Evolutionary conservation across 1,140 invertebrate genomes (phyloP), one percentile per base, ranked within the genome.

Genomic region (Listronotus oregonensis): DNA sequence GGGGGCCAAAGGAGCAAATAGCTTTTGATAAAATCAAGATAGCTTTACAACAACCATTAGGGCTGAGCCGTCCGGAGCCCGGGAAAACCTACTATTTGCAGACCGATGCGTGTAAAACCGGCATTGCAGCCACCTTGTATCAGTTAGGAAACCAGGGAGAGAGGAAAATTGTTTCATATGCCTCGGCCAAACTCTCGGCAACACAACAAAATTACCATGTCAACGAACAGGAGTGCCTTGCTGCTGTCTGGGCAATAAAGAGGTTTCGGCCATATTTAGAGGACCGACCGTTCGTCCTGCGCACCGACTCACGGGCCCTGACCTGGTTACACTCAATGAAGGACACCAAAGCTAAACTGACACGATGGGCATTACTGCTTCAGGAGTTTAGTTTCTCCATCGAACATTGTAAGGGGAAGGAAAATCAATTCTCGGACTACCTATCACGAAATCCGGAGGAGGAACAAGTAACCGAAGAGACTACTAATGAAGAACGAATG

Each of bases 201-300:
- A 52, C 49, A 0, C 47, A 72, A 39, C 8, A 11, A 11, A 11
- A 39, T 10, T 72, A 70, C 39, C 71, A 70, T 42, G 32, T 65
- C 0, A 70, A 71, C 7, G 77, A 83, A 64, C 68, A 71, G 44
- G 80, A 83, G 74, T 75, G 72, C 46, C 68, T 83, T 68, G 6
- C 77, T 83, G 63, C 69, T 71, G 56, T 83, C 2, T 78, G 73
- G 70, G 78, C 75, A 0, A 72, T 83, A 1, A 63, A 77, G 27
- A 71, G 77, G 27, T 80, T 78, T 51, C 52, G 71, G 15, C 56
- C 32, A 0, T 75, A 73, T 42, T 49, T 77, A 27, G 72, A 78
- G 47, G 75, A 69, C 14, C 34, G 43, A 27, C 57, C 47, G 31
- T 66, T 73, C 27, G 47, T 47, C 11, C 40, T 71, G 0, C 39